Percentiles rank a stretch among this genome's conserved stretches.
Evolutionary conservation across 92 coral and sea anemone species (phyloP).

Genomic region (Zoanthus gigantus): DNA sequence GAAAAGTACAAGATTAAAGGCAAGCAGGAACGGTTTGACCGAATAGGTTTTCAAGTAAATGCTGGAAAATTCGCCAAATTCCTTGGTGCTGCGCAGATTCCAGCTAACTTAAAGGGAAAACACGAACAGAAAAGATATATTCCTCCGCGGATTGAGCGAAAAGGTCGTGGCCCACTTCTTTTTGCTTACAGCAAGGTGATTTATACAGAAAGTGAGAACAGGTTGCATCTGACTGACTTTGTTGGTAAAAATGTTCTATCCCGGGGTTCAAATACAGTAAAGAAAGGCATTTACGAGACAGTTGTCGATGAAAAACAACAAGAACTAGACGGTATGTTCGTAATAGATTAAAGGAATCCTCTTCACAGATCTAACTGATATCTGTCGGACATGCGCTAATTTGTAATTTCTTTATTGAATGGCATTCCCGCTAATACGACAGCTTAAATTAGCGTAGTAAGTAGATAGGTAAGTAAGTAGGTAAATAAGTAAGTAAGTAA

Average conservation of each 20-base stretch:
- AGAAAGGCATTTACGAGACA: constrained; percentile 3
- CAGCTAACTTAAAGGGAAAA: neutral
- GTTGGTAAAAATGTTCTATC: constrained; percentile 4
- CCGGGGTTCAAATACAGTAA: neutral
- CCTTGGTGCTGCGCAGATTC: neutral
- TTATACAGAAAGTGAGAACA: constrained; percentile 1
- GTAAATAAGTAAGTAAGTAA: too few relatives aligned
- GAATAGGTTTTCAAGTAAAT: neutral
- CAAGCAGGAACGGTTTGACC: neutral
- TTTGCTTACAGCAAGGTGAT: constrained; percentile 1
- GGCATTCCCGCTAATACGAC: too few relatives aligned
- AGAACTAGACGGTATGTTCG: constrained; percentile 5
- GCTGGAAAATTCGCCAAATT: constrained; percentile 21
- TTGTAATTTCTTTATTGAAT: too few relatives aligned
- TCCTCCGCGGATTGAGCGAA: constrained; percentile 6
- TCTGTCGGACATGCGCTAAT: too few relatives aligned
- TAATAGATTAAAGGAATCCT: too few relatives aligned
- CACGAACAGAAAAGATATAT: neutral
- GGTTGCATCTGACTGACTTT: neutral
- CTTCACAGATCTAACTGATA: too few relatives aligned
- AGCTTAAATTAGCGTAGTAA: too few relatives aligned
- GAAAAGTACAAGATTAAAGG: constrained; percentile 41
- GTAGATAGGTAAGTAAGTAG: too few relatives aligned
- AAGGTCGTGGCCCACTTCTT: constrained; percentile 37
- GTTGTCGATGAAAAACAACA: constrained; percentile 27